Conservation (phyloP, 2,888 invertebrate genomes). For the Galerucella nymphaeae region DNA sequence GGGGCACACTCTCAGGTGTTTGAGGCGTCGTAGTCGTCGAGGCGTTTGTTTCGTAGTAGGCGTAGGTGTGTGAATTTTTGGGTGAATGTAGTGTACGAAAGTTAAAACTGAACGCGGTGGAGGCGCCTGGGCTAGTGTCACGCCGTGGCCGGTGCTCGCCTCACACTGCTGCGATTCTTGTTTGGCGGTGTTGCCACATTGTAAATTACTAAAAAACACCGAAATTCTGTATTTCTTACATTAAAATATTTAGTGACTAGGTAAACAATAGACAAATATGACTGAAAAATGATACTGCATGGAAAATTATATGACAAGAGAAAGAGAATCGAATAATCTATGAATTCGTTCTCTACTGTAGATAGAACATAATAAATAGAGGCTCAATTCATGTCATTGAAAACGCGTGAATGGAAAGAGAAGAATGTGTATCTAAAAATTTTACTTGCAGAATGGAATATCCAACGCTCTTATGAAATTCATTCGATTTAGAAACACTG, state of each 20-base stretch:
- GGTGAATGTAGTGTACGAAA: conserved; percentile 26
- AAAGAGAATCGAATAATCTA: no score
- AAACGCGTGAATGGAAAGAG: no score
- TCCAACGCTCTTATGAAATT: not conserved
- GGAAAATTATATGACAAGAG: no score
- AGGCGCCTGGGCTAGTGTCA: conserved; percentile 70
- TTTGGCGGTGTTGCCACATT: conserved; percentile 9
- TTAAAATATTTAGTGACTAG: no score
- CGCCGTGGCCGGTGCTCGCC: conserved; percentile 66
- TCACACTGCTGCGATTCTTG: conserved; percentile 59
- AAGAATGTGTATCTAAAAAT: not conserved
- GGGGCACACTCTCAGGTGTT: conserved; percentile 69
- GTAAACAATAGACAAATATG: no score
- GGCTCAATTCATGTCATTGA: no score
- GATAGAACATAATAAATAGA: no score
- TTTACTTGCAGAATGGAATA: not conserved
- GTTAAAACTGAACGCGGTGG: conserved; percentile 61
- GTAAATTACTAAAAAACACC: not conserved
- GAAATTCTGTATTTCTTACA: not conserved
- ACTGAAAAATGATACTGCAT: no score
- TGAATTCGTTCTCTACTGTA: no score
- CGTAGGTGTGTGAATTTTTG: conserved; percentile 31
- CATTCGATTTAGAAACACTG: conserved; percentile 24
- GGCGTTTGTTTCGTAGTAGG: conserved; percentile 38
- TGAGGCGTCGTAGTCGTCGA: conserved; percentile 65